phyloP scores from a whole-genome alignment of 2,797 vertebrate species.

The Galagoides demidoff region DNA sequence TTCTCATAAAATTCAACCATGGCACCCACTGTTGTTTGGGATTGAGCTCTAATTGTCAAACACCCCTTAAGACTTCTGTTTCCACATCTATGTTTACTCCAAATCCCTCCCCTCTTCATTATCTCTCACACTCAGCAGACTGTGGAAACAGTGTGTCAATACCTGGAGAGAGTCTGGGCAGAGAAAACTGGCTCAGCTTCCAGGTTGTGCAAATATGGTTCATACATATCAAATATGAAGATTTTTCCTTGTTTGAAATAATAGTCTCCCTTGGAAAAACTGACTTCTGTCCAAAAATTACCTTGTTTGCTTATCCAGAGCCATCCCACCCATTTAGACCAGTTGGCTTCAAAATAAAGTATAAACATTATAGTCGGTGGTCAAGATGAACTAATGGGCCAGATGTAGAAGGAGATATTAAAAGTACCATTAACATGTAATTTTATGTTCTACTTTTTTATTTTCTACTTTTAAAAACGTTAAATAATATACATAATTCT shows the following conservation, averaged over 20 bases:
- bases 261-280: background rate
- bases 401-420: background rate
- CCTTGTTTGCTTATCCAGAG: background rate
- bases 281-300: background rate
- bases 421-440: background rate
- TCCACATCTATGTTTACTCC: background rate
- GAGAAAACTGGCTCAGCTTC: constrained; percentile 8
- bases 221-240: background rate
- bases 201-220: background rate
- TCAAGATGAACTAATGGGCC: background rate
- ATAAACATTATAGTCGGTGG: background rate
- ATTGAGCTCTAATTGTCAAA: background rate
- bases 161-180: background rate
- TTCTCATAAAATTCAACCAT: background rate
- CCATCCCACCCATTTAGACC: background rate
- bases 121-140: background rate
- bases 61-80: background rate
- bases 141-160: background rate
- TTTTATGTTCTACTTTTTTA: background rate
- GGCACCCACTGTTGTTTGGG: background rate
- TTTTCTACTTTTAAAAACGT: background rate
- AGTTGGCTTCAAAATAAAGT: background rate
- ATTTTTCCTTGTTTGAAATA: background rate
- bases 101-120: background rate
- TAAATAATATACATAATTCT: background rate